Conservation (phyloP, 2,113 vertebrate genomes). For the Silurus glanis region DNA sequence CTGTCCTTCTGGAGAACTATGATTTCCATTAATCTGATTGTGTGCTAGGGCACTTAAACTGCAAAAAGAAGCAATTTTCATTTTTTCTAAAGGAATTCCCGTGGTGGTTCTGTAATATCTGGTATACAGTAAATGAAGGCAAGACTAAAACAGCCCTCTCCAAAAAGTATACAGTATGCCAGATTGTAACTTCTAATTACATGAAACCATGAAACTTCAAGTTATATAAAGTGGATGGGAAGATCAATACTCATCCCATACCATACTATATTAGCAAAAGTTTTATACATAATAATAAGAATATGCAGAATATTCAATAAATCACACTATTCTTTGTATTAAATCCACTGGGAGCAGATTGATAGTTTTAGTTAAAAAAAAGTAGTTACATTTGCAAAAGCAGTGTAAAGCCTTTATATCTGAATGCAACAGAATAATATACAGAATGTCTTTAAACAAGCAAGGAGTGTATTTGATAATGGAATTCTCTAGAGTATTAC, state of each 20-base stretch:
- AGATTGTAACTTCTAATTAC: conserved; percentile 5
- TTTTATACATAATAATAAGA: background rate
- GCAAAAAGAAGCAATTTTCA: background rate
- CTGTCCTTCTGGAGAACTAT: conserved; percentile 35
- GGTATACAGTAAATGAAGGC: conserved; percentile 67
- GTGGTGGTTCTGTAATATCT: conserved; percentile 65
- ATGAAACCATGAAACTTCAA: background rate
- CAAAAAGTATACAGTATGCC: conserved; percentile 55
- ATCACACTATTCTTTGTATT: background rate
- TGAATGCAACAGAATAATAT: background rate
- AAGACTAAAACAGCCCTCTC: conserved; percentile 66
- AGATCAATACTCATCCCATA: background rate
- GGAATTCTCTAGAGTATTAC: background rate
- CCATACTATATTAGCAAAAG: background rate
- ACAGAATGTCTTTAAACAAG: background rate
- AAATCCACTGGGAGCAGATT: background rate
- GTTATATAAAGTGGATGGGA: background rate
- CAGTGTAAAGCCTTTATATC: background rate
- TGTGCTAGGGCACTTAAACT: background rate
- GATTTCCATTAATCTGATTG: conserved; percentile 39
- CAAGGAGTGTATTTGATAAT: background rate
- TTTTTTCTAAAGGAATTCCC: background rate
- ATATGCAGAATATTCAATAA: no score
- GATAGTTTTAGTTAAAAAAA: background rate
- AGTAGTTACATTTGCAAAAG: no score